Conservation (phyloP, 2,888 invertebrate species). For the Merodon equestris region DNA sequence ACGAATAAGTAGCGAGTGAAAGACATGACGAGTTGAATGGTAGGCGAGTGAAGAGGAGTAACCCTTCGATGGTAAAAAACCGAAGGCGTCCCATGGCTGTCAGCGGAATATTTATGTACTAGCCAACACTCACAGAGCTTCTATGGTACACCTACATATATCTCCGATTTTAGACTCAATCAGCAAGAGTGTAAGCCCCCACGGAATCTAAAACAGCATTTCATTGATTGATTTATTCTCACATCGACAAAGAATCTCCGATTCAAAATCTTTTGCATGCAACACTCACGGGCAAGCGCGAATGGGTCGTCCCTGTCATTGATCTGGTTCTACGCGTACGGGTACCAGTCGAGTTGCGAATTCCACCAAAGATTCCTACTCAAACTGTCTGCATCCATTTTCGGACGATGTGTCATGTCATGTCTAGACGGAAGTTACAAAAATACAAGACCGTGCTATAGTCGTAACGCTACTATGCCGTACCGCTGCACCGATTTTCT, state of each 20-base stretch:
- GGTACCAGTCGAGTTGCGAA: constrained; percentile 15
- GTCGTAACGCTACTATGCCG: constrained; percentile 28
- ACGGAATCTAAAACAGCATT: too few relatives aligned
- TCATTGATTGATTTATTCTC: constrained; percentile 63
- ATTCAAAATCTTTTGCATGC: constrained; percentile 18
- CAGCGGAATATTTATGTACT: neutral
- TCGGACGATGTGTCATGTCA: constrained; percentile 67
- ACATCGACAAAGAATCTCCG: constrained; percentile 37
- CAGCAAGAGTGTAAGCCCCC: too few relatives aligned
- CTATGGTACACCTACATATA: too few relatives aligned
- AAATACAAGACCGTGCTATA: constrained; percentile 56
- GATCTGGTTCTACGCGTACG: constrained; percentile 10
- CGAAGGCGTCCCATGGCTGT: constrained; percentile 4
- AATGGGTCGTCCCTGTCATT: constrained; percentile 39
- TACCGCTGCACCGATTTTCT: constrained; percentile 21
- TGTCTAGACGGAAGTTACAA: constrained; percentile 67
- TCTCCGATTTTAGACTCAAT: too few relatives aligned
- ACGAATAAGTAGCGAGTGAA: constrained; percentile 41
- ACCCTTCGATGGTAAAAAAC: constrained; percentile 13
- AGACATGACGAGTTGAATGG: constrained; percentile 28
- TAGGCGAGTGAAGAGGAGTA: constrained; percentile 1
- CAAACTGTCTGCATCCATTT: constrained; percentile 50
- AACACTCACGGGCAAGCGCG: constrained; percentile 24
- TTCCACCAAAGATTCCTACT: constrained; percentile 37
- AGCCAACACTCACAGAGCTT: neutral